Evolutionary conservation across 2,113 vertebrate genomes (phyloP).

Genomic region (Oncorhynchus tshawytscha): DNA sequence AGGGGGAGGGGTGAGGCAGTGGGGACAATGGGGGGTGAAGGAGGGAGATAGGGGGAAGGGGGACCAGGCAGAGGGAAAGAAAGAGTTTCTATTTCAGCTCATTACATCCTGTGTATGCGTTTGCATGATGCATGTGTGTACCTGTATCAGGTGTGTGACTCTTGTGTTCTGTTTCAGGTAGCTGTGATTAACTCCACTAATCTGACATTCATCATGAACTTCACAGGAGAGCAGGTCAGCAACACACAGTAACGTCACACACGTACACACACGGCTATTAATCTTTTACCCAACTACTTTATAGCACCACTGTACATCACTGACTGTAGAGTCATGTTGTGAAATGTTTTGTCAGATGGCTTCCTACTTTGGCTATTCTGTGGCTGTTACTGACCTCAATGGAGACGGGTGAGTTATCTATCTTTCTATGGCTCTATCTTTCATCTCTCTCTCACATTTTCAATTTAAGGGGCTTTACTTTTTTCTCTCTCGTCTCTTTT

Average conservation of each 20-base stretch:
- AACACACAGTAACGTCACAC: neutral
- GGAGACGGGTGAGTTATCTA: slow-evolving; percentile 83
- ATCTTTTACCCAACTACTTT: neutral
- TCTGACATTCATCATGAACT: slow-evolving; percentile 95
- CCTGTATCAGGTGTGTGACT: neutral
- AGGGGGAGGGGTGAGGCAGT: neutral
- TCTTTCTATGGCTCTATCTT: neutral
- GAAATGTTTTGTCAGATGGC: slow-evolving; percentile 84
- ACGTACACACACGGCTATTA: neutral
- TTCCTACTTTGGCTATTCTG: slow-evolving; percentile 96
- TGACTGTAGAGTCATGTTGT: slow-evolving; percentile 6
- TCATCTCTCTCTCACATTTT: neutral
- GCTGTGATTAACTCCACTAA: slow-evolving; percentile 93
- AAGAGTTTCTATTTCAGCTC: neutral
- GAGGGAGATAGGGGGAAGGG: slow-evolving; percentile 31
- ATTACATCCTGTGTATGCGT: neutral
- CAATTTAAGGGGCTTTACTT: no score
- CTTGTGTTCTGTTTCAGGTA: slow-evolving; percentile 77
- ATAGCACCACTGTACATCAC: neutral
- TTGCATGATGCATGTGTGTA: no score
- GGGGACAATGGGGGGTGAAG: slow-evolving; percentile 36
- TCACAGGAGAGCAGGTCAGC: slow-evolving; percentile 93
- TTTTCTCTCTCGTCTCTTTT: no score
- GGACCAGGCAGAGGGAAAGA: neutral
- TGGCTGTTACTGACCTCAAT: slow-evolving; percentile 93